phyloP scores from a whole-genome alignment of 2,888 invertebrate species.

The Ctenicera cuprea region DNA sequence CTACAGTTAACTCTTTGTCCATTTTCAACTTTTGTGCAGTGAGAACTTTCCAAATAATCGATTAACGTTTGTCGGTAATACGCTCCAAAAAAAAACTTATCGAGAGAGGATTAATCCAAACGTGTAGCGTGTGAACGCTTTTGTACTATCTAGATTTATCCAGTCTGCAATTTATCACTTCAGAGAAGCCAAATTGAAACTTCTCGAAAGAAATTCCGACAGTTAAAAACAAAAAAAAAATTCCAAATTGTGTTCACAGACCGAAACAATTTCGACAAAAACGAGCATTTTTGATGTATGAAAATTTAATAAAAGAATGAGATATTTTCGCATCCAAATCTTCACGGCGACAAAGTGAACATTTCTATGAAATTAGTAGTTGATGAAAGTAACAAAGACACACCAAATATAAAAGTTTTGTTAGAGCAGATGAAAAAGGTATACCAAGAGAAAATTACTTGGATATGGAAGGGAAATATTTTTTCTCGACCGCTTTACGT shows the following conservation, averaged over 20 bases:
- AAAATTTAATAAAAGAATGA: too few species aligned
- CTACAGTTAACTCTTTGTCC: constrained; percentile 32
- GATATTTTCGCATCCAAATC: too few species aligned
- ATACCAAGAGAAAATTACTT: neutral
- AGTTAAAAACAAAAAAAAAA: too few species aligned
- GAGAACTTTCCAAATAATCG: constrained; percentile 20
- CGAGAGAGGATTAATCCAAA: neutral
- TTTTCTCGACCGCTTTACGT: too few species aligned
- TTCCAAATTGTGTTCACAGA: too few species aligned
- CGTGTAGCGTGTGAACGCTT: neutral
- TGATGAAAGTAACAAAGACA: neutral
- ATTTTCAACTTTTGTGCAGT: neutral
- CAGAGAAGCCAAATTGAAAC: too few species aligned
- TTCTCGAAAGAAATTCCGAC: too few species aligned
- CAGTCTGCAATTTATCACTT: too few species aligned
- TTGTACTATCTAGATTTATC: too few species aligned
- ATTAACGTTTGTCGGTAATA: constrained; percentile 3
- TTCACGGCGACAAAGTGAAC: neutral
- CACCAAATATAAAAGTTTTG: neutral
- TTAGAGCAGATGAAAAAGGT: neutral
- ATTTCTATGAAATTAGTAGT: constrained; percentile 8
- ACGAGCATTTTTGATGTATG: too few species aligned
- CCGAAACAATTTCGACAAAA: too few species aligned
- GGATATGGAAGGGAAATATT: too few species aligned
- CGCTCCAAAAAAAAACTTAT: neutral